phyloP scores from a whole-genome alignment of 2,113 vertebrate genomes.

The Oreocharis arfaki region DNA sequence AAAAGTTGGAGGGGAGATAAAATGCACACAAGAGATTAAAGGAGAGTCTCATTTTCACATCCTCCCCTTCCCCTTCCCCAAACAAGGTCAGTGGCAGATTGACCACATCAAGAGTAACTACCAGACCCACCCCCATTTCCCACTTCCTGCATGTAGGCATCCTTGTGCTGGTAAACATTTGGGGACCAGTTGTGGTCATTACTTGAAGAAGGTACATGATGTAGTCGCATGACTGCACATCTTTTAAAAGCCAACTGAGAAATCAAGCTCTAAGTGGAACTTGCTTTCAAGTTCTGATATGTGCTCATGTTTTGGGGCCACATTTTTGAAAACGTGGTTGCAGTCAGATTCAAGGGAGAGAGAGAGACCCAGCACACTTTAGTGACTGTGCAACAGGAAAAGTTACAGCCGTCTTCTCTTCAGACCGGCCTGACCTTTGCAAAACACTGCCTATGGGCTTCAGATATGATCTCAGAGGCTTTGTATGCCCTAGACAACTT shows the following conservation, averaged over 20 bases:
- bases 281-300: conserved; percentile 62
- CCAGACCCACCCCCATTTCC: conserved; percentile 74
- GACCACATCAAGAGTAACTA: conserved; percentile 91
- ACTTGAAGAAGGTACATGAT: conserved; percentile 58
- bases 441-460: conserved; percentile 37
- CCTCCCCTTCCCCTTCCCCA: conserved; percentile 70
- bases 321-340: background rate
- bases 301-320: background rate
- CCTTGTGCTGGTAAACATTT: conserved; percentile 78
- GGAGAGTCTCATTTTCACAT: conserved; percentile 71
- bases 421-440: background rate
- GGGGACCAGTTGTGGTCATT: conserved; percentile 71
- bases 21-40: conserved; percentile 68
- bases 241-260: conserved; percentile 57
- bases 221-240: conserved; percentile 69
- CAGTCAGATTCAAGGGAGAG: background rate
- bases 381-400: background rate
- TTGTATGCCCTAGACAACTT: conserved; percentile 34
- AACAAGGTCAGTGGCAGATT: conserved; percentile 84
- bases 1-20: conserved; percentile 67
- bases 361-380: background rate
- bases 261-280: conserved; percentile 33
- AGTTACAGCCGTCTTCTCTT: background rate
- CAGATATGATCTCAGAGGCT: conserved; percentile 40
- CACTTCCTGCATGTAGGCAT: conserved; percentile 78